phyloP scores from a whole-genome alignment of 2,888 invertebrate species.

The Hypomecis atomaria region DNA sequence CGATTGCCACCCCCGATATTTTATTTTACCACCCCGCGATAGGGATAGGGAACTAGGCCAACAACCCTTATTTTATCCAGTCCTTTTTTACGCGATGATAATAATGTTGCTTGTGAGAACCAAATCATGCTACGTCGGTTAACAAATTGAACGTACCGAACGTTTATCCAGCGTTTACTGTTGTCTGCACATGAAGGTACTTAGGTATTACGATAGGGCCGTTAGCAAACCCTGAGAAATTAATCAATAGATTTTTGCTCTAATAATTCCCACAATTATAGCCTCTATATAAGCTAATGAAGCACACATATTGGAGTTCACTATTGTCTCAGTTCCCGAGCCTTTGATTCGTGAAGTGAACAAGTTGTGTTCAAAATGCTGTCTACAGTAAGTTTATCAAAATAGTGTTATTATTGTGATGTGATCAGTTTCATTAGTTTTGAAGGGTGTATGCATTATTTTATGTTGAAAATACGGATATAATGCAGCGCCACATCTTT shows the following conservation, averaged over 20 bases:
- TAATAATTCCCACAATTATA: constrained; percentile 82
- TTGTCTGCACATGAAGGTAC: constrained; percentile 45
- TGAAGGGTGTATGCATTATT: background rate
- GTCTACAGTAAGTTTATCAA: constrained; percentile 62
- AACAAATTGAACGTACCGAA: background rate
- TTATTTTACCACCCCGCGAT: no score
- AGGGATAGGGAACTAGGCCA: no score
- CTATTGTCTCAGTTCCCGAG: constrained; percentile 59
- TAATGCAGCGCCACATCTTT: no score
- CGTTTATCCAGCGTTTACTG: constrained; percentile 14
- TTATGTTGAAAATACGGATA: no score
- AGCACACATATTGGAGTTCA: constrained; percentile 53
- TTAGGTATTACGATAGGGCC: constrained; percentile 66
- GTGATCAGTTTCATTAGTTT: constrained; percentile 5
- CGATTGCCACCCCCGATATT: no score
- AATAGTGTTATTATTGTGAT: constrained; percentile 14
- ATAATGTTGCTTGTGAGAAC: background rate
- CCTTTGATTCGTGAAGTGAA: constrained; percentile 42
- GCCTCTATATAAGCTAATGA: constrained; percentile 78
- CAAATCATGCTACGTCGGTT: constrained; percentile 2
- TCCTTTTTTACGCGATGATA: background rate
- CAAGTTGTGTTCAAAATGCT: constrained; percentile 56
- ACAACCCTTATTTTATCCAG: no score
- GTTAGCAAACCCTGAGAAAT: constrained; percentile 77
- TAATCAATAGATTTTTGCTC: constrained; percentile 81